Evolutionary conservation across 1,140 invertebrate genomes (phyloP).

Genomic region (Proctacanthus coquilletti): DNA sequence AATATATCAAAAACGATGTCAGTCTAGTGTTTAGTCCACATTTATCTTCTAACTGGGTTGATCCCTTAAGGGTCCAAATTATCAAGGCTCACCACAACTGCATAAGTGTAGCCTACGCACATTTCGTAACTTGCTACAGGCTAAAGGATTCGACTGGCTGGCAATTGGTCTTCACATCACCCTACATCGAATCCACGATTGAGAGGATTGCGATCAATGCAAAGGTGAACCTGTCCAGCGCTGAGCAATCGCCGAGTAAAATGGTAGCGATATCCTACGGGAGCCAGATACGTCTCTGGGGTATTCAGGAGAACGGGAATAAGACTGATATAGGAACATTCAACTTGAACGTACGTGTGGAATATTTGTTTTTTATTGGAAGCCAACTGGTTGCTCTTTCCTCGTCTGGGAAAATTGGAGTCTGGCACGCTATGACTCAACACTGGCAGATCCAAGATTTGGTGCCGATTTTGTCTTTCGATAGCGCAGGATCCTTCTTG

Average conservation of each 20-base stretch:
- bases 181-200: slow-evolving; percentile 76
- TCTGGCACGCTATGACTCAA: slow-evolving; percentile 97
- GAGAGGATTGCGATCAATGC: slow-evolving; percentile 90
- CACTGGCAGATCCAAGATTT: slow-evolving; percentile 97
- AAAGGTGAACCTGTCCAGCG: slow-evolving; percentile 46
- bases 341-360: slow-evolving; percentile 80
- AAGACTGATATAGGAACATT: slow-evolving; percentile 77
- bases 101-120: slow-evolving; percentile 91
- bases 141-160: slow-evolving; percentile 91
- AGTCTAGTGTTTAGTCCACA: slow-evolving; percentile 46
- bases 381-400: slow-evolving; percentile 91
- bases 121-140: slow-evolving; percentile 89
- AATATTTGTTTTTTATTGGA: slow-evolving; percentile 94
- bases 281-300: slow-evolving; percentile 76
- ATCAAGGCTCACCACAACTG: slow-evolving; percentile 96
- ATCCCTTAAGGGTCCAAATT: slow-evolving; percentile 78
- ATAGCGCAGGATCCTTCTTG: slow-evolving; percentile 90
- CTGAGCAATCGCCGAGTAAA: slow-evolving; percentile 41
- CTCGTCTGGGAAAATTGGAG: slow-evolving; percentile 87
- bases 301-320: slow-evolving; percentile 64
- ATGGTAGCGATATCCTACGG: slow-evolving; percentile 84
- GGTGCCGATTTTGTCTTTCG: slow-evolving; percentile 84
- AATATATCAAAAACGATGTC: slow-evolving; percentile 53
- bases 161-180: slow-evolving; percentile 88
- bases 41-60: slow-evolving; percentile 51